Base-by-base conservation (phyloP, 2,797 vertebrate genomes). In the Yasuhikotakia modesta region DNA sequence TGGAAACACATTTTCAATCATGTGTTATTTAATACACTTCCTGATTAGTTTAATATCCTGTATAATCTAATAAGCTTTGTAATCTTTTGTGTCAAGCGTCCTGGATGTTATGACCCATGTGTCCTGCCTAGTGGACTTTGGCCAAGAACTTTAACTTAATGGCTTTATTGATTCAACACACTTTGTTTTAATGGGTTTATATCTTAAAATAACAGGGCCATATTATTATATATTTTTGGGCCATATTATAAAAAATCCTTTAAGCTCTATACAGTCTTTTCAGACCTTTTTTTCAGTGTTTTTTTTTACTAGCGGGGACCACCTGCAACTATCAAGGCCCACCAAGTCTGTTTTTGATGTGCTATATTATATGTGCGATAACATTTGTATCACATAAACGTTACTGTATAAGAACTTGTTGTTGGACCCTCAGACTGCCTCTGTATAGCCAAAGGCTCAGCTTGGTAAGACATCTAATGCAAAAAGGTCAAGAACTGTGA, bases 401-500 rank as follows among this genome's bases (percentile, higher is more conserved):
- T 43, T 43, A 43, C 8, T 43, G 39, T 43, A 43, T 11, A 11
- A 43, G 39, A 43, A 43, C 45, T 14, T 39, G 30, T 66, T 74
- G 45, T 52, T 55, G n/a, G 22, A 2, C 30, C 21, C 73, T 39
- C 66, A 61, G 55, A n/a, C 53, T 74, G 50, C 58, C 11, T 65
- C n/a, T 77, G 53, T 77, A 67, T 46, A 60, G 39, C 27, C 67
- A 77, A 55, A 52, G 80, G 78, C 78, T 65, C 74, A 80, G 69
- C 85, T 88, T 89, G 66, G 86, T 90, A 90, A 82, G 85, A 85
- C 86, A 87, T 89, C 86, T 85, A 85, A 86, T 88, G 89, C 84
- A 85, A 76, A 85, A 84, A 90, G 90, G 91, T 92, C 90, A 92
- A 91, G 85, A 90, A 90, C 89, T 86, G 85, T 87, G 87, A 86